Conservation (phyloP, 2,797 vertebrate species). For the Lacerta agilis region DNA sequence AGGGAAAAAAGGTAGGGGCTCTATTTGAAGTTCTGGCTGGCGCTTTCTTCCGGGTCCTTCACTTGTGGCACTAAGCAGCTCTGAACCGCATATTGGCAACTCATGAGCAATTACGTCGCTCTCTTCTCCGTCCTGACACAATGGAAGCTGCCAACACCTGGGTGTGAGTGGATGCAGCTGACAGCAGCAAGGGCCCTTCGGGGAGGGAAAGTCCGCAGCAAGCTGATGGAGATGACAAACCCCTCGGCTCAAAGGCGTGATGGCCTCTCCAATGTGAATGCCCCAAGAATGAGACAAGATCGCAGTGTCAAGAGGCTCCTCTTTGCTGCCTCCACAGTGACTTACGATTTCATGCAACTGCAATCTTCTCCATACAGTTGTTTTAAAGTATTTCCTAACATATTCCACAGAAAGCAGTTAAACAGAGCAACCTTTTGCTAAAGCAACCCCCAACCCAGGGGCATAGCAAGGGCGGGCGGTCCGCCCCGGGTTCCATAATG, state of each 20-base stretch:
- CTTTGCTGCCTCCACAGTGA: background rate
- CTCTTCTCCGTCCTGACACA: background rate
- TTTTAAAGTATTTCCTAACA: background rate
- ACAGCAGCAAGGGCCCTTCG: conserved; percentile 11
- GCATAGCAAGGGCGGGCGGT: too few relatives aligned
- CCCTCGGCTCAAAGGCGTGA: background rate
- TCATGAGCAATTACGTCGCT: background rate
- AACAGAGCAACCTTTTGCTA: background rate
- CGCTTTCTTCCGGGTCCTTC: background rate
- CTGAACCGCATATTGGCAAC: conserved; percentile 15
- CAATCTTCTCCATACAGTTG: background rate
- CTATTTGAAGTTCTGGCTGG: background rate
- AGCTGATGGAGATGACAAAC: conserved; percentile 3
- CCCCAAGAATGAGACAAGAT: background rate
- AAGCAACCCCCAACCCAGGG: background rate
- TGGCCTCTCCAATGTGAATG: background rate
- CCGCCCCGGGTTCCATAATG: too few relatives aligned
- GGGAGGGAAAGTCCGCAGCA: background rate
- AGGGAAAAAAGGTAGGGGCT: too few relatives aligned
- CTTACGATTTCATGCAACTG: background rate
- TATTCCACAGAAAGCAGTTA: background rate
- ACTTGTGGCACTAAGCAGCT: background rate
- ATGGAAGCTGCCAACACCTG: conserved; percentile 4
- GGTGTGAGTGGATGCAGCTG: background rate
- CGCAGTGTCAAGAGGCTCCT: background rate